These are phyloP conservation scores for Zaprionus davidi DNA, from an alignment of 1,140 invertebrate species.

Conservation along the genomic window DNA sequence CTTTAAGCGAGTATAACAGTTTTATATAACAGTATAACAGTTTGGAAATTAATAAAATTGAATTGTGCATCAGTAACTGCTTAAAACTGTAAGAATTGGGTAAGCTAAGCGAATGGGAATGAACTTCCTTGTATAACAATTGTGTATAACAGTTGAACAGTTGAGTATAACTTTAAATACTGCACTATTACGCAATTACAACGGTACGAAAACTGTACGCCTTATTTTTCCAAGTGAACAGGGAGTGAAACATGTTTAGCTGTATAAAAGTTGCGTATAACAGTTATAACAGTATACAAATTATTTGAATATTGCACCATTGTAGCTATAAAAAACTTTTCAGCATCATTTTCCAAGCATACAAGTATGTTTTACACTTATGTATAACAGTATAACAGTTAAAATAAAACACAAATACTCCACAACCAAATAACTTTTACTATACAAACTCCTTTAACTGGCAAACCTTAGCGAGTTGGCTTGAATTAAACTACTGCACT, in stretches of 20 bases:
- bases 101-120: not conserved
- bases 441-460: not conserved
- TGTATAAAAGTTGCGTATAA: too few relatives aligned
- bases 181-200: not conserved
- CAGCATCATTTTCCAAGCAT: too few relatives aligned
- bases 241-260: too few relatives aligned
- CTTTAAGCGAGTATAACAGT: not conserved
- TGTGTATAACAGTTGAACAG: not conserved
- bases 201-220: too few relatives aligned
- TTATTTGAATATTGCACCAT: too few relatives aligned
- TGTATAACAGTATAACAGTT: not conserved
- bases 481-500: not conserved
- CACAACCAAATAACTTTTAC: not conserved
- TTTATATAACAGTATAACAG: constrained; percentile 5
- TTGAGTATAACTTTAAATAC: not conserved
- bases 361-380: too few relatives aligned
- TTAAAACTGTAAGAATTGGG: not conserved
- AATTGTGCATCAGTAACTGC: not conserved
- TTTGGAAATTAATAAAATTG: not conserved
- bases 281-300: too few relatives aligned
- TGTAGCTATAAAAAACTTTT: too few relatives aligned
- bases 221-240: too few relatives aligned
- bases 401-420: not conserved
- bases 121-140: not conserved
- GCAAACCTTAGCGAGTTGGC: not conserved